Percentiles rank a stretch among this genome's conserved stretches.
Evolutionary conservation across 2,888 invertebrate genomes (phyloP).

Genomic region (Alentia gelatinosa): DNA sequence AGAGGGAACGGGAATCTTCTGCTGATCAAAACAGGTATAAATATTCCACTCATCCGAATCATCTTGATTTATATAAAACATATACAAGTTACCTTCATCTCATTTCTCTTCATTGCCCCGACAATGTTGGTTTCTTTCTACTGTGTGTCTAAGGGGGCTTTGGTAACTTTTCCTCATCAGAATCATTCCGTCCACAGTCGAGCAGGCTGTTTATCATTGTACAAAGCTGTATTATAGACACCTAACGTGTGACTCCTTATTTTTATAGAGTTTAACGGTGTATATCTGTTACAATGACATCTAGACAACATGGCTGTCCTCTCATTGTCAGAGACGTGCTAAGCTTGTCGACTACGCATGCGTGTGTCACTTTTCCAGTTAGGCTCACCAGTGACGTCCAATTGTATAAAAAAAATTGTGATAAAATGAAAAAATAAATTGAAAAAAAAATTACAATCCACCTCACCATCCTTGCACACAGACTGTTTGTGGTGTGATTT

Average conservation of each 20-base stretch:
- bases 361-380: neutral
- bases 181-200: neutral
- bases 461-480: neutral
- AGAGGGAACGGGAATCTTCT: too few species aligned
- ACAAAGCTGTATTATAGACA: neutral
- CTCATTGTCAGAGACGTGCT: neutral
- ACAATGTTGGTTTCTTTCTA: neutral
- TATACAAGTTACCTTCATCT: neutral
- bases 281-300: neutral
- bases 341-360: neutral
- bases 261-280: constrained; percentile 1
- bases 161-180: neutral
- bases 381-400: neutral
- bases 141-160: neutral
- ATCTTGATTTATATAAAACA: too few species aligned
- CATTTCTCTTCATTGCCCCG: neutral
- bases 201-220: neutral
- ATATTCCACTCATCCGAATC: too few species aligned
- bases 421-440: too few species aligned
- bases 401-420: too few species aligned
- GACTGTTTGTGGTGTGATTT: neutral
- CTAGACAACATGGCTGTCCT: neutral
- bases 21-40: too few species aligned
- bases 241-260: neutral
- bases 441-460: too few species aligned